Conservation (phyloP, 2,797 vertebrate genomes). For the Bovichtus diacanthus region DNA sequence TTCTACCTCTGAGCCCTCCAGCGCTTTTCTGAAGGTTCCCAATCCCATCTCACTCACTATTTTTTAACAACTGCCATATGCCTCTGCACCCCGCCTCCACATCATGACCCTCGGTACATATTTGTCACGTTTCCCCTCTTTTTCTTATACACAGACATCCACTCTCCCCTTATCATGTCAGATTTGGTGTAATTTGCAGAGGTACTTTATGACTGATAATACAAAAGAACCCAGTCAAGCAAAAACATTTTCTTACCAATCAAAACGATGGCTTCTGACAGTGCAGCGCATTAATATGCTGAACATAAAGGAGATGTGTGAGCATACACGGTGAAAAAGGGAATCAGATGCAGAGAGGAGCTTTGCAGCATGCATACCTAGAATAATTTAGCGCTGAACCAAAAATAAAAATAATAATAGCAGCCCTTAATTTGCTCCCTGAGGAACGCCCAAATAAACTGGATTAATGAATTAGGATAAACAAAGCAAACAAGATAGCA, state of each 20-base stretch:
- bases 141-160: constrained; percentile 28
- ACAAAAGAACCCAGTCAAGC: constrained; percentile 70
- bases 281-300: constrained; percentile 74
- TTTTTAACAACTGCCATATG: constrained; percentile 83
- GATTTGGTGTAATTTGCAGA: constrained; percentile 64
- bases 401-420: constrained; percentile 26
- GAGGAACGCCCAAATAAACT: constrained; percentile 63
- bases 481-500: constrained; percentile 42
- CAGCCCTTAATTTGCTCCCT: constrained; percentile 64
- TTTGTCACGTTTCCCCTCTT: constrained; percentile 40
- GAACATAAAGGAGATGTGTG: constrained; percentile 63
- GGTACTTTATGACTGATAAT: constrained; percentile 67
- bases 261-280: constrained; percentile 76
- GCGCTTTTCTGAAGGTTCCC: constrained; percentile 76
- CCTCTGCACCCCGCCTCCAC: constrained; percentile 56
- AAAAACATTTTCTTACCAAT: constrained; percentile 65
- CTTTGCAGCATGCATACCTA: constrained; percentile 54
- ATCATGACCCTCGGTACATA: constrained; percentile 56
- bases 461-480: constrained; percentile 47
- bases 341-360: constrained; percentile 72
- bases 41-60: constrained; percentile 73
- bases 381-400: constrained; percentile 57
- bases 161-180: constrained; percentile 56
- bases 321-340: constrained; percentile 53
- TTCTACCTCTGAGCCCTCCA: constrained; percentile 66